Conservation (phyloP, 2,797 vertebrate species). For the Darevskia mixta region DNA sequence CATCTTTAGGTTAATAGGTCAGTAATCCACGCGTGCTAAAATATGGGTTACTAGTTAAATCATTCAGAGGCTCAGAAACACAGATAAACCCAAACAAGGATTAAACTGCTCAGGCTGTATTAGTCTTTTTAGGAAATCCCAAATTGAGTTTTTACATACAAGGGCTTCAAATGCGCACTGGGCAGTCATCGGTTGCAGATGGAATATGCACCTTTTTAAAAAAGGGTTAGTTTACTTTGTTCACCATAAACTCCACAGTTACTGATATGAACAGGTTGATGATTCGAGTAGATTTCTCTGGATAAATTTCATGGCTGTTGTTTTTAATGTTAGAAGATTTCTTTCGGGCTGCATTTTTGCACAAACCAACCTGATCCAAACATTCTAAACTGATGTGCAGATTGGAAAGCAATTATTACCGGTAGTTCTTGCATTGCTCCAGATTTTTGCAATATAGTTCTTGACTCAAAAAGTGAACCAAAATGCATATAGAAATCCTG, state of each 20-base stretch:
- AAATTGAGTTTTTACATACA: constrained; percentile 71
- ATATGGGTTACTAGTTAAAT: constrained; percentile 70
- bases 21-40: constrained; percentile 56
- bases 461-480: too few species aligned
- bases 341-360: too few species aligned
- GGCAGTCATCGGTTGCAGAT: constrained; percentile 57
- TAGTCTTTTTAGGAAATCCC: constrained; percentile 68
- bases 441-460: too few species aligned
- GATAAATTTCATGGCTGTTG: too few species aligned
- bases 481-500: too few species aligned
- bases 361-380: too few species aligned
- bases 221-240: background rate
- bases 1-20: constrained; percentile 51
- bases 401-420: too few species aligned
- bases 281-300: too few species aligned
- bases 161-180: constrained; percentile 56
- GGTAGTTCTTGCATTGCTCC: too few species aligned
- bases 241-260: background rate
- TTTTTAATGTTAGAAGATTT: too few species aligned
- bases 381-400: too few species aligned
- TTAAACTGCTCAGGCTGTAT: constrained; percentile 72
- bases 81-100: constrained; percentile 65
- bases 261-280: background rate
- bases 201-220: constrained; percentile 15
- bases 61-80: constrained; percentile 61